Conservation (phyloP, 1,140 invertebrate genomes). For the Antheraea mylitta region DNA sequence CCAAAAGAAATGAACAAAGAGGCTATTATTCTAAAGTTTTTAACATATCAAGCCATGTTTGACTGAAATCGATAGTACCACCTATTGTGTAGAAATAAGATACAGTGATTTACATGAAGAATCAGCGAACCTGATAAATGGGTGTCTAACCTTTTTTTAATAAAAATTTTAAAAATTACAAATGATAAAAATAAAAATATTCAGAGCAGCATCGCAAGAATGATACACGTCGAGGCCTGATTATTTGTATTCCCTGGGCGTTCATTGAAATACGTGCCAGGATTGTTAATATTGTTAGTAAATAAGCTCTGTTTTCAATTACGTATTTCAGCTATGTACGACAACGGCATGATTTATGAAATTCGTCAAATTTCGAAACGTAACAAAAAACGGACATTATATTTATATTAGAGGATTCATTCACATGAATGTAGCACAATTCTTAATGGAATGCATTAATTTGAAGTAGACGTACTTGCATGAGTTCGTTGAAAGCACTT, state of each 20-base stretch:
- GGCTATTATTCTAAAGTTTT: too few relatives aligned
- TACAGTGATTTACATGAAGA: not conserved
- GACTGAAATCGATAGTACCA: not conserved
- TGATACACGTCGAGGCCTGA: slow-evolving; percentile 39
- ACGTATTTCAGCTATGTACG: slow-evolving; percentile 39
- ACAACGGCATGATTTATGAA: slow-evolving; percentile 32
- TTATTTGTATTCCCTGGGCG: slow-evolving; percentile 59
- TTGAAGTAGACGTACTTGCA: slow-evolving; percentile 27
- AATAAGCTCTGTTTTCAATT: slow-evolving; percentile 61
- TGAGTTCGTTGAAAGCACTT: slow-evolving; percentile 29
- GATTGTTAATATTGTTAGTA: slow-evolving; percentile 48
- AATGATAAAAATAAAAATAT: slow-evolving; percentile 38
- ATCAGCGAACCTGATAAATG: not conserved
- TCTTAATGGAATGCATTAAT: slow-evolving; percentile 51
- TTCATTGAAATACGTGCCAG: slow-evolving; percentile 42
- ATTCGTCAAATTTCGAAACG: slow-evolving; percentile 27
- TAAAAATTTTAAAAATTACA: slow-evolving; percentile 9
- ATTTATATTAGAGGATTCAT: slow-evolving; percentile 38
- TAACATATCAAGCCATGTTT: too few relatives aligned
- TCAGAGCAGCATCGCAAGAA: slow-evolving; percentile 40
- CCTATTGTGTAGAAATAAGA: not conserved
- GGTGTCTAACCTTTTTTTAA: slow-evolving; percentile 10
- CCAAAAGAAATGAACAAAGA: too few relatives aligned
- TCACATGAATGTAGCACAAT: slow-evolving; percentile 39
- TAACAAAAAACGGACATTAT: slow-evolving; percentile 19